A percentile compares a stretch with the other conserved stretches of the same genome.
Evolutionary conservation across 2,797 vertebrate genomes (phyloP).

Genomic region (Halcyon leucocephala): DNA sequence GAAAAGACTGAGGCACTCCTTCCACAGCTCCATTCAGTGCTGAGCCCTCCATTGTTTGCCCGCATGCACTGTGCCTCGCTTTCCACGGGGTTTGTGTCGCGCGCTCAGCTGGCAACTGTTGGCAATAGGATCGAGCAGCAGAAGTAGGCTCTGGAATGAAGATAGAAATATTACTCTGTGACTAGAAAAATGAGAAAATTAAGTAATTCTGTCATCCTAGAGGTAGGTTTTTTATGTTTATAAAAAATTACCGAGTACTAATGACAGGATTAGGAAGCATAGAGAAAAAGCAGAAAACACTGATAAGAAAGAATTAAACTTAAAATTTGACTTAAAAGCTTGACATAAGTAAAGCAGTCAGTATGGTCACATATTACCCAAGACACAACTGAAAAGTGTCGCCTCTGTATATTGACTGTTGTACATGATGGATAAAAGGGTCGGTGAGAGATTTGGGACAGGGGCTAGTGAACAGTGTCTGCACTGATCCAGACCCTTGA

Average conservation of each 20-base stretch:
- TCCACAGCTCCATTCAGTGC: not conserved
- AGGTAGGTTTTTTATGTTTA: not conserved
- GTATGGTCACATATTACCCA: not conserved
- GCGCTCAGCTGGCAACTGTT: not conserved
- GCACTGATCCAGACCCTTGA: not conserved
- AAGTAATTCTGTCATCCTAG: not conserved
- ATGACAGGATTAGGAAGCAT: not conserved
- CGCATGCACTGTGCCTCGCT: not conserved
- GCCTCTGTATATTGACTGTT: not conserved
- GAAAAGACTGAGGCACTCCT: slow-evolving; percentile 6
- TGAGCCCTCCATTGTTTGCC: slow-evolving; percentile 29
- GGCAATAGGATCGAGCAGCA: not conserved
- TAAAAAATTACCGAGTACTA: not conserved
- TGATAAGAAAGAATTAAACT: not conserved
- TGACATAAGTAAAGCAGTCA: not conserved
- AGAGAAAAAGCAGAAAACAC: not conserved
- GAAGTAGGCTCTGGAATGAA: not conserved
- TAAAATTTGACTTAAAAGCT: not conserved
- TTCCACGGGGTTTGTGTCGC: not conserved
- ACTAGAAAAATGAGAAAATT: not conserved
- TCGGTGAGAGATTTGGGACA: not conserved
- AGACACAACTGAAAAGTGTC: not conserved
- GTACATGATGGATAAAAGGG: not conserved
- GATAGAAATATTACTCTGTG: not conserved
- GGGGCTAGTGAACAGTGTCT: not conserved